phyloP scores from a whole-genome alignment of 1,140 invertebrate genomes.

The Musca vetustissima region DNA sequence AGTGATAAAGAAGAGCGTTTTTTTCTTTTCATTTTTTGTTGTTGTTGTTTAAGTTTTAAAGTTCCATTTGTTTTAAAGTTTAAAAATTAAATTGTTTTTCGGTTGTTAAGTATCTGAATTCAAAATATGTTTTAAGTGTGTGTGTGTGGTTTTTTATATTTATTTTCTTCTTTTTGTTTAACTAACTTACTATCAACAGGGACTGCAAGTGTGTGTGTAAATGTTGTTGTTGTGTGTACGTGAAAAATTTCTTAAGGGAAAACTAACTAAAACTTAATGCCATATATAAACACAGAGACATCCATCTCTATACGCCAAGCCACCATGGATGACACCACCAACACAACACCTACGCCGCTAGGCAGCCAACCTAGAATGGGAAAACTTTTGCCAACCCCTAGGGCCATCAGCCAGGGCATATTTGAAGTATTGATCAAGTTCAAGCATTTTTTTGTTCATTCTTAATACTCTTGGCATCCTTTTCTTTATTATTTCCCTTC shows the following conservation, averaged over 20 bases:
- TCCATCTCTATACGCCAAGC: too few relatives aligned
- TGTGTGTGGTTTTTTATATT: not conserved
- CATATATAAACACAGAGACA: too few relatives aligned
- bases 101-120: slow-evolving; percentile 22
- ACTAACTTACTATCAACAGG: slow-evolving; percentile 22
- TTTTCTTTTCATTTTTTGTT: not conserved
- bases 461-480: not conserved
- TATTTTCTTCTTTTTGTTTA: not conserved
- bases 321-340: too few relatives aligned
- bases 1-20: too few relatives aligned
- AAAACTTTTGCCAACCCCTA: too few relatives aligned
- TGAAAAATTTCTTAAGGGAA: too few relatives aligned
- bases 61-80: not conserved
- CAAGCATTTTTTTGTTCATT: not conserved
- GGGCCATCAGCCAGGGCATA: too few relatives aligned
- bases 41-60: not conserved
- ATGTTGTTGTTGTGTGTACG: too few relatives aligned
- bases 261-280: too few relatives aligned
- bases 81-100: slow-evolving; percentile 18
- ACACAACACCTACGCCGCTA: too few relatives aligned
- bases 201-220: slow-evolving; percentile 7
- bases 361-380: too few relatives aligned
- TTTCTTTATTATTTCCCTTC: not conserved
- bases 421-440: too few relatives aligned
- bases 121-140: not conserved